Evolutionary conservation across 2,113 vertebrate species (phyloP), one percentile per base, ranked within the genome.

Genomic region (Callocephalon fimbriatum): DNA sequence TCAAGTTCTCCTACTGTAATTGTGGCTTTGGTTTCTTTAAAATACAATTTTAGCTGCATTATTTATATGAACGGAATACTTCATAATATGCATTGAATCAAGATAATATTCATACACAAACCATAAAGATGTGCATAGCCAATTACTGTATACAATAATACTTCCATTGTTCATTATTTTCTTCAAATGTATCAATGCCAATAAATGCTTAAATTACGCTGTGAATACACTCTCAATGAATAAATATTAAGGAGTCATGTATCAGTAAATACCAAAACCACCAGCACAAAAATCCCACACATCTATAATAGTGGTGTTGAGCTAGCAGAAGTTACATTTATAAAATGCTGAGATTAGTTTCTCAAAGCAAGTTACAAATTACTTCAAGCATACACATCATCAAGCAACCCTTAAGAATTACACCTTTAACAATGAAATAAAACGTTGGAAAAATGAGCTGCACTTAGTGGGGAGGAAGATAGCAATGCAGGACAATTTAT

Each of bases 231-330:
- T 83, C 65, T 63, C 56, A 82, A 16, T 22, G 27, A 96, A 93
- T 91, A 65, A 97, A 93, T 29, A 86, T 65, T 83, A 67, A 91
- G 51, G 65, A 86, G 51, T 90, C 61, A 29, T 8, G 15, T 75
- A 81, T 75, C 65, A 94, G 67, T 50, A 88, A 95, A 94, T 35
- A 77, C 45, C 79, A 93, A 90, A 93, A 82, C n/a, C 27, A 94
- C 15, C 21, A 87, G 45, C 40, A 96, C 73, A 91, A 93, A 95
- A 95, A 89, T 47, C 31, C 21, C 65, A 80, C 65, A 80, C 45
- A 42, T 73, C 62, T 26, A 70, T 50, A 96, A 77, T 1, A 62
- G 84, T 15, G 32, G 35, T 85, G 40, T 37, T 66, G 50, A 87
- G 18, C 27, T 66, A 70, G 38, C 31, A 68, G 27, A 92, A 94